Conservation (phyloP, 64 coral and sea anemone species). For the Stichodactyla helianthus region DNA sequence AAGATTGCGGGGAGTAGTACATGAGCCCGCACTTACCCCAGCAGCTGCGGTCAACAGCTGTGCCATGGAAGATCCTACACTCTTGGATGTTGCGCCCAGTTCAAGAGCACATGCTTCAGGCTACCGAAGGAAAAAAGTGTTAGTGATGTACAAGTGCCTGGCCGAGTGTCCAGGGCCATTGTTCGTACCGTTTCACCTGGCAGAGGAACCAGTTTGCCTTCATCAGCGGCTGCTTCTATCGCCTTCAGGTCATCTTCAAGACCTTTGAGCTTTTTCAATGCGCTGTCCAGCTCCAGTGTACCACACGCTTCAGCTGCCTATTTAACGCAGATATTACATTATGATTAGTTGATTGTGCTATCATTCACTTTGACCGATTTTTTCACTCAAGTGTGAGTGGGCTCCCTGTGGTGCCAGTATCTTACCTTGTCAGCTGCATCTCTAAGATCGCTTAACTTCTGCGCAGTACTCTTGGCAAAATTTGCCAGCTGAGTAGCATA, state of each 20-base stretch:
- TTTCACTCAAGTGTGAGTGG: too few relatives aligned
- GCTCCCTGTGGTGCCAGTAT: background rate
- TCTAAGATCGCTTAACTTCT: constrained; percentile 71
- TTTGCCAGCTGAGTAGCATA: constrained; percentile 86
- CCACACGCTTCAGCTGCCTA: constrained; percentile 96
- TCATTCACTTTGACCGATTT: too few relatives aligned
- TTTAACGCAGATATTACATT: background rate
- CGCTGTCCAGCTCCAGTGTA: constrained; percentile 90
- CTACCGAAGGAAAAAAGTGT: constrained; percentile 16
- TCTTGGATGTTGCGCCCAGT: constrained; percentile 94
- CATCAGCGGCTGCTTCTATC: constrained; percentile 70
- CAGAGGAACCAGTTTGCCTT: constrained; percentile 84
- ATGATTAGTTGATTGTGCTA: too few relatives aligned
- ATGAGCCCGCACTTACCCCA: constrained; percentile 46
- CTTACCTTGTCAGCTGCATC: constrained; percentile 88
- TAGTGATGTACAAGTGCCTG: background rate
- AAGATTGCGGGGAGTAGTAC: background rate
- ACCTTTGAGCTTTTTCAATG: constrained; percentile 69
- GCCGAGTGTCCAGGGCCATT: background rate
- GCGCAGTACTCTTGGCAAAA: constrained; percentile 90
- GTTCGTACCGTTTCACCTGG: constrained; percentile 84
- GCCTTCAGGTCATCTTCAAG: constrained; percentile 80
- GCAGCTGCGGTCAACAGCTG: constrained; percentile 93
- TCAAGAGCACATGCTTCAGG: constrained; percentile 90
- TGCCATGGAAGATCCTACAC: constrained; percentile 97